phyloP scores from a whole-genome alignment of 2,888 invertebrate genomes.

The Euzophera pinguis region DNA sequence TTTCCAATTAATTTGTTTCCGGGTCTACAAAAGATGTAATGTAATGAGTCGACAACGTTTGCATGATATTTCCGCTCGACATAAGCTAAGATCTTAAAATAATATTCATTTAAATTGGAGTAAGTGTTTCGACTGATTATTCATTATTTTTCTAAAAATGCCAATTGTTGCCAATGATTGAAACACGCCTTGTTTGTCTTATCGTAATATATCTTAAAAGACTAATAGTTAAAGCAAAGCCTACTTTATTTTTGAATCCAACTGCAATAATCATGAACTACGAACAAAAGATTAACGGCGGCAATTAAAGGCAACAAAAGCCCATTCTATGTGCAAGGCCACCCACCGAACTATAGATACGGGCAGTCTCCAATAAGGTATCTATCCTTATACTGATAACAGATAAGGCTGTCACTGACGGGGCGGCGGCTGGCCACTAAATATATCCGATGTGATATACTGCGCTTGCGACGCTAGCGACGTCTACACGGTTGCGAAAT shows the following conservation, averaged over 20 bases:
- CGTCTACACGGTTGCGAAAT: constrained; percentile 68
- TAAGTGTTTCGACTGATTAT: not conserved
- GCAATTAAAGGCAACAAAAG: constrained; percentile 14
- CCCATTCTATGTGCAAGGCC: constrained; percentile 32
- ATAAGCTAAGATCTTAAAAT: too few relatives aligned
- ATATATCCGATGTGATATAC: constrained; percentile 65
- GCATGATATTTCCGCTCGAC: too few relatives aligned
- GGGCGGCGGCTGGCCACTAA: constrained; percentile 65
- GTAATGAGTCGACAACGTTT: too few relatives aligned
- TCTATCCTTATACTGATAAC: constrained; percentile 75
- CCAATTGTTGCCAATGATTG: not conserved
- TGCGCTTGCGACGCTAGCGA: constrained; percentile 43
- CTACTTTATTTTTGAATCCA: not conserved
- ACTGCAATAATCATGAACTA: constrained; percentile 7
- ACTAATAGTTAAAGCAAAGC: not conserved
- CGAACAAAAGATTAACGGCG: constrained; percentile 7
- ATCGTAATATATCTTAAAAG: constrained; percentile 1
- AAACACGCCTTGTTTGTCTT: not conserved
- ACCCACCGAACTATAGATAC: constrained; percentile 52
- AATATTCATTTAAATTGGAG: too few relatives aligned
- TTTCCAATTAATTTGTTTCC: too few relatives aligned
- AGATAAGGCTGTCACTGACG: constrained; percentile 70
- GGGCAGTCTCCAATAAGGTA: constrained; percentile 47
- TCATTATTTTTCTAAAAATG: not conserved
- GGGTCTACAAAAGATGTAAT: too few relatives aligned